Conservation (phyloP, 2,888 invertebrate genomes). For the Selenia dentaria region DNA sequence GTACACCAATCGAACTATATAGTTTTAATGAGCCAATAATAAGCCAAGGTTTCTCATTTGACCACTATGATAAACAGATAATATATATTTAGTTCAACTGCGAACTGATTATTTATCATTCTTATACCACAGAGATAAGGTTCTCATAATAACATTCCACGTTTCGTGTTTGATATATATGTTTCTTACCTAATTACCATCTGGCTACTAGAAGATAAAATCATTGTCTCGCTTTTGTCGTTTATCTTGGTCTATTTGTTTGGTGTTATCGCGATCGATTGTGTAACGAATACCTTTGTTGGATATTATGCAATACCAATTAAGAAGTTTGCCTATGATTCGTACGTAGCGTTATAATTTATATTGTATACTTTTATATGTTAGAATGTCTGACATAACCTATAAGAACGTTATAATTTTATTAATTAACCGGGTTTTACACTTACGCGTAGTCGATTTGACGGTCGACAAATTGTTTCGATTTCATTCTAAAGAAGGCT, state of each 20-base stretch:
- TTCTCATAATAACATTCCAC: background rate
- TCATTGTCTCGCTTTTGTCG: slow-evolving; percentile 54
- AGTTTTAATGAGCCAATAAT: slow-evolving; percentile 77
- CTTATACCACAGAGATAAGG: slow-evolving; percentile 10
- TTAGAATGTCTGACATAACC: too few species aligned
- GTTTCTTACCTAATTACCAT: slow-evolving; percentile 50
- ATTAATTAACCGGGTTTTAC: too few species aligned
- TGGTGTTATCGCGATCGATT: slow-evolving; percentile 64
- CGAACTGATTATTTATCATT: slow-evolving; percentile 33
- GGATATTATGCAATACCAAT: slow-evolving; percentile 46
- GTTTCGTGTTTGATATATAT: background rate
- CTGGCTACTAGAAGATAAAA: slow-evolving; percentile 58
- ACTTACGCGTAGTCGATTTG: too few species aligned
- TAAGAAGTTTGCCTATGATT: slow-evolving; percentile 29
- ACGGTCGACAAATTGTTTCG: too few species aligned
- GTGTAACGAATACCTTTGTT: slow-evolving; percentile 55
- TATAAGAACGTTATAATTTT: too few species aligned
- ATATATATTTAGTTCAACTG: slow-evolving; percentile 11
- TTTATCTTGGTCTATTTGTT: slow-evolving; percentile 70
- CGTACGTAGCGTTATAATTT: too few species aligned
- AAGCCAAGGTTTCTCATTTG: slow-evolving; percentile 69
- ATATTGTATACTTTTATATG: too few species aligned
- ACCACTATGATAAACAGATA: slow-evolving; percentile 54
- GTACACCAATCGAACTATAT: slow-evolving; percentile 57
- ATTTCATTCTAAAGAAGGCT: too few species aligned